Conservation (phyloP, 1,140 invertebrate species). For the Bacillus rossius region DNA sequence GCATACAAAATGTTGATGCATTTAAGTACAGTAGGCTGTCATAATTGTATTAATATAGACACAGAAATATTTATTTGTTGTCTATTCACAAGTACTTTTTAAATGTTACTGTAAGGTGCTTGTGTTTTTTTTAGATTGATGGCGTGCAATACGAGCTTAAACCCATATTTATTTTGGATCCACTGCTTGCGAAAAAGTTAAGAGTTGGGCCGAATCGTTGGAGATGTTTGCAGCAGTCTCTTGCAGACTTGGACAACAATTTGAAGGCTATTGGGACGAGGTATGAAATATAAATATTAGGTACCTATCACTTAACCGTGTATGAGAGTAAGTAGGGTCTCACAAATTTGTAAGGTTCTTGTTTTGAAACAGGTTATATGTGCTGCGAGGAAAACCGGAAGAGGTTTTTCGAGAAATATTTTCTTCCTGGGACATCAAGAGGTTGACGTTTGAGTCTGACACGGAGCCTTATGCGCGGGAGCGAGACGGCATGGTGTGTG, state of each 20-base stretch:
- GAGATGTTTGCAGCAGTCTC: conserved; percentile 60
- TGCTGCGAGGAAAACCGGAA: conserved; percentile 56
- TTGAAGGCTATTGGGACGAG: conserved; percentile 44
- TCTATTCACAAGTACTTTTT: no score
- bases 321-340: no score
- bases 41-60: no score
- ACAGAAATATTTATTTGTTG: no score
- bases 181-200: conserved; percentile 54
- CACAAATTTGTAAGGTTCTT: no score
- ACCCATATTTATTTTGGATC: conserved; percentile 64
- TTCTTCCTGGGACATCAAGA: conserved; percentile 59
- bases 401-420: conserved; percentile 58
- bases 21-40: no score
- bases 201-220: conserved; percentile 60
- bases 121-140: conserved; percentile 30
- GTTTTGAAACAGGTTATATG: conserved; percentile 49
- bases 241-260: conserved; percentile 59
- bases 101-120: not conserved
- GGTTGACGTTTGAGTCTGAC: conserved; percentile 61
- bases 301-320: no score
- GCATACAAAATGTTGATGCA: no score
- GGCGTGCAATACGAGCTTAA: conserved; percentile 46
- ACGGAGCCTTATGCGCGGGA: conserved; percentile 61
- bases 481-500: conserved; percentile 55
- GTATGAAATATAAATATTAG: conserved; percentile 11